phyloP scores from a whole-genome alignment of 2,113 vertebrate genomes.

The Notarius quadriscutis region DNA sequence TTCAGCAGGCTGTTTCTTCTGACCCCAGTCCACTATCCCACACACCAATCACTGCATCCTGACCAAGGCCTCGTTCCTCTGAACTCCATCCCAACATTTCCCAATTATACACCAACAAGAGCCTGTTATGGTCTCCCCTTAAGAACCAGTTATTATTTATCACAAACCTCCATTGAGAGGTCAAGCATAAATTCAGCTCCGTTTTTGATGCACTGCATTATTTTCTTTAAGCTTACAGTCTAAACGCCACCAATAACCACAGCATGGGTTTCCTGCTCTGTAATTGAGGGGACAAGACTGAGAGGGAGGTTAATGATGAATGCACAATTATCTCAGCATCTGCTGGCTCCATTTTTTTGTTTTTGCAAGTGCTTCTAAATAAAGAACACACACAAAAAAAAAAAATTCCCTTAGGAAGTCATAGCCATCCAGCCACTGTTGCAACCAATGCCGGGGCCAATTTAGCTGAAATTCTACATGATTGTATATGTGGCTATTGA shows the following conservation, averaged over 20 bases:
- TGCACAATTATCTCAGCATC: slow-evolving; percentile 62
- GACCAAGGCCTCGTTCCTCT: slow-evolving; percentile 14
- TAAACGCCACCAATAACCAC: slow-evolving; percentile 19
- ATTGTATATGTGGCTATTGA: no score
- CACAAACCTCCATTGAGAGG: slow-evolving; percentile 10
- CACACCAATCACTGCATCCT: slow-evolving; percentile 22
- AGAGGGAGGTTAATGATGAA: slow-evolving; percentile 52
- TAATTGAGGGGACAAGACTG: slow-evolving; percentile 34
- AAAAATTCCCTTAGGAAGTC: slow-evolving; percentile 24
- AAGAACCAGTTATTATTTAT: slow-evolving; percentile 31
- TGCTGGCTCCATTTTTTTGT: slow-evolving; percentile 51
- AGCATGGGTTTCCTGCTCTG: slow-evolving; percentile 24
- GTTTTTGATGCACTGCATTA: slow-evolving; percentile 6
- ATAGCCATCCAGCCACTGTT: slow-evolving; percentile 1
- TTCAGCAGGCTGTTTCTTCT: not conserved
- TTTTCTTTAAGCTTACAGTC: slow-evolving; percentile 2
- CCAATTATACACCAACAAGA: slow-evolving; percentile 8
- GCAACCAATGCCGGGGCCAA: not conserved
- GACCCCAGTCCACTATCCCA: not conserved
- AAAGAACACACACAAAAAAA: slow-evolving; percentile 29
- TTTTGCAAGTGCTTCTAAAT: slow-evolving; percentile 51
- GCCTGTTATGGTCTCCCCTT: not conserved
- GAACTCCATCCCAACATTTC: slow-evolving; percentile 14
- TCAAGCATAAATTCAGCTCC: slow-evolving; percentile 4
- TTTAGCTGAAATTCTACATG: not conserved